A percentile compares a stretch with the other conserved stretches of the same genome.
phyloP scores from a whole-genome alignment of 2,113 vertebrate species.

The Trematomus loennbergii region DNA sequence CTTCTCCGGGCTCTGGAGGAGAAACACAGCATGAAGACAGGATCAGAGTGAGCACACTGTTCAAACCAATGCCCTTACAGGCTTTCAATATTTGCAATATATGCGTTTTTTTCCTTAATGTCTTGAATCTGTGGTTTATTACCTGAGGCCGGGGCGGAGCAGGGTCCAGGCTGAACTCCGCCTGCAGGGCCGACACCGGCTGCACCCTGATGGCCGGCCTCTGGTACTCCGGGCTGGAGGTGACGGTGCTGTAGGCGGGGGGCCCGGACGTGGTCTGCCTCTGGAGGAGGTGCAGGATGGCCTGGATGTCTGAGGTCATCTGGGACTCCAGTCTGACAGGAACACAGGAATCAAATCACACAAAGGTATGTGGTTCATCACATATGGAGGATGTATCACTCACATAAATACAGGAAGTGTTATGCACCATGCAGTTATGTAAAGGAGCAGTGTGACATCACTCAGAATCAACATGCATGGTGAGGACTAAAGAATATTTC shows the following conservation, averaged over 20 bases:
- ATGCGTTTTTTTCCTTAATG: no score
- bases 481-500: no score
- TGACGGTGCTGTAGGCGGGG: slow-evolving; percentile 94
- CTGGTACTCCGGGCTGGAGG: slow-evolving; percentile 88
- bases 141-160: slow-evolving; percentile 62
- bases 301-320: slow-evolving; percentile 96
- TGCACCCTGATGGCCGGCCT: slow-evolving; percentile 82
- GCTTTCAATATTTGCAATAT: no score
- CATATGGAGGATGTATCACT: no score
- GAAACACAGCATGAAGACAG: slow-evolving; percentile 28
- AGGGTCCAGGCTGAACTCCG: slow-evolving; percentile 84
- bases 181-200: slow-evolving; percentile 84
- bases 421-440: no score
- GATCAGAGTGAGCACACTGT: neutral
- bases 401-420: no score
- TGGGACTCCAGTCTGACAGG: slow-evolving; percentile 93
- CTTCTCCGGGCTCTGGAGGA: slow-evolving; percentile 87
- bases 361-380: no score
- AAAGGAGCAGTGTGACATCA: no score
- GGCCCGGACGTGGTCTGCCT: slow-evolving; percentile 89
- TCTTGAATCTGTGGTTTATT: neutral
- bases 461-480: no score
- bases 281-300: slow-evolving; percentile 95
- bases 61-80: neutral
- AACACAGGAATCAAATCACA: neutral